Conservation (phyloP, 1,140 invertebrate genomes). For the Trinorchestia longiramus region DNA sequence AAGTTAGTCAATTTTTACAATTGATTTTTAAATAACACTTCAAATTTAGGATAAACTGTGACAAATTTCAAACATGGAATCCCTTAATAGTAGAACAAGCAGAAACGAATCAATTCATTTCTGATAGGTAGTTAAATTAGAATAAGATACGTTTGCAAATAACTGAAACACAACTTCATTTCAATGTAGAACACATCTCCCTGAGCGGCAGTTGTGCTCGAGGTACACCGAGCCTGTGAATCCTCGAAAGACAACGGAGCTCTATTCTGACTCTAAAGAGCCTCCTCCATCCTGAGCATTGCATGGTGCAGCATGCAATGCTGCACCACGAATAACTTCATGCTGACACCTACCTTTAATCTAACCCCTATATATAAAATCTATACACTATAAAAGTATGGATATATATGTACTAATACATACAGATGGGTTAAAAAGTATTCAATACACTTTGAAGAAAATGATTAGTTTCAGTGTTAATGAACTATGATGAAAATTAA, state of each 20-base stretch:
- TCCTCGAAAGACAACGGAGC: constrained; percentile 23
- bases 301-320: not conserved
- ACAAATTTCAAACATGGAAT: not conserved
- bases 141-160: not conserved
- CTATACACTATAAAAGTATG: not conserved
- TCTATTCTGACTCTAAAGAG: not conserved
- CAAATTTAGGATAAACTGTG: not conserved
- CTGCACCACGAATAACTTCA: constrained; percentile 13
- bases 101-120: not conserved
- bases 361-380: not conserved
- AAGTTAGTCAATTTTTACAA: not conserved
- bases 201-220: not conserved
- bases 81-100: not conserved
- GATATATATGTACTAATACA: too few species aligned
- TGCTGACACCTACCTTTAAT: not conserved
- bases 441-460: too few species aligned
- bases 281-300: not conserved
- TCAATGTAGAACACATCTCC: not conserved
- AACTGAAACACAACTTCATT: not conserved
- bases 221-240: constrained; percentile 9
- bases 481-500: too few species aligned
- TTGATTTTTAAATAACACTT: not conserved
- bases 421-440: too few species aligned
- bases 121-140: not conserved
- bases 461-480: too few species aligned